Evolutionary conservation across 2,888 invertebrate species (phyloP).

Genomic region (Hemaris fuciformis): DNA sequence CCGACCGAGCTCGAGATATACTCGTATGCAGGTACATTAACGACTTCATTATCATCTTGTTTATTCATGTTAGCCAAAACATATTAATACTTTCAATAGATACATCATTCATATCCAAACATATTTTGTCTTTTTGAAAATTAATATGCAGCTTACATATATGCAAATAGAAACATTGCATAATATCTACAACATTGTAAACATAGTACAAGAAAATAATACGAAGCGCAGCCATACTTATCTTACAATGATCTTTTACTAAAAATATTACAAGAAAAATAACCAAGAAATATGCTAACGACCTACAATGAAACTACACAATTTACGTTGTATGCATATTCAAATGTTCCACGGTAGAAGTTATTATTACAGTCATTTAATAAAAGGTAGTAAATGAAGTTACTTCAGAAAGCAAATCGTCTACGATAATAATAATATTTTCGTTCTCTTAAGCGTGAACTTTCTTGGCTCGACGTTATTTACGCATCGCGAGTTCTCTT

Average conservation of each 20-base stretch:
- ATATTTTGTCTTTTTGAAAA: no score
- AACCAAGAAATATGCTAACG: neutral
- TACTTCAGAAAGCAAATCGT: neutral
- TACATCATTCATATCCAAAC: no score
- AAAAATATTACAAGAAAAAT: neutral
- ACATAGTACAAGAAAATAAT: neutral
- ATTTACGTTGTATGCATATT: conserved; percentile 9
- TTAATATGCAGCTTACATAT: no score
- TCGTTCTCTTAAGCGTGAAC: neutral
- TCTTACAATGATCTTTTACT: neutral
- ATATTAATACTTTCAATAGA: no score
- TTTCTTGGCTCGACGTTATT: neutral
- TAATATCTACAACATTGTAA: no score
- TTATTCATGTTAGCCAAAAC: no score
- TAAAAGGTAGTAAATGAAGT: neutral
- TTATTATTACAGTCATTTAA: neutral
- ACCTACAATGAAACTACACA: neutral
- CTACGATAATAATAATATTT: neutral
- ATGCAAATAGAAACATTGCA: neutral
- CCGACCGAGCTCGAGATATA: no score
- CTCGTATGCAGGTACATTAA: no score
- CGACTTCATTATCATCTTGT: no score
- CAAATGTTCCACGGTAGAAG: neutral
- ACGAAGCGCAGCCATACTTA: neutral
- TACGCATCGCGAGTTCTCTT: neutral